phyloP scores from a whole-genome alignment of 2,888 invertebrate species.

The Hypercompe scribonia region DNA sequence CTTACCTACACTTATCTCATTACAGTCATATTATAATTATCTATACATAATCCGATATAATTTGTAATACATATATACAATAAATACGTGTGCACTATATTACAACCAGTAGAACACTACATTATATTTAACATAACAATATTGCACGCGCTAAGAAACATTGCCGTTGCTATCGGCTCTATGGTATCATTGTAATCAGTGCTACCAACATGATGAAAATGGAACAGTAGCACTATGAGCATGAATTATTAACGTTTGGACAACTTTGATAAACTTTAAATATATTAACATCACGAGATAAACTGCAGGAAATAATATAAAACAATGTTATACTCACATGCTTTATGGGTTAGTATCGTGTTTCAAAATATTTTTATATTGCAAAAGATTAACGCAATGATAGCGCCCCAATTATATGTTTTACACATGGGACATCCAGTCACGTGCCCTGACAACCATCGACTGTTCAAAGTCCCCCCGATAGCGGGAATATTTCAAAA shows the following conservation, averaged over 20 bases:
- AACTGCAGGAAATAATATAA: neutral
- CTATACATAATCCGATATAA: neutral
- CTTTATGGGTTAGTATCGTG: neutral
- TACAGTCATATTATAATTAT: neutral
- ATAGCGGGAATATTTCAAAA: conserved; percentile 34
- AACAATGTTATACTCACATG: conserved; percentile 7
- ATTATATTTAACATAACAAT: neutral
- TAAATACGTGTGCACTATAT: conserved; percentile 3
- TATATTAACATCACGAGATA: neutral
- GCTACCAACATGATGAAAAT: conserved; percentile 10
- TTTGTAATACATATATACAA: neutral
- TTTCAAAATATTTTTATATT: neutral
- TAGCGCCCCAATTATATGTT: conserved; percentile 5
- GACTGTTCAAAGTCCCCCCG: conserved; percentile 55
- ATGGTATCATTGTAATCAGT: conserved; percentile 5
- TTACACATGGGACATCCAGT: conserved; percentile 47
- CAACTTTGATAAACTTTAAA: neutral
- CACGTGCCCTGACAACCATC: conserved; percentile 59
- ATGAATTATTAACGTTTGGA: neutral
- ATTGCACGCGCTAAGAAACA: neutral
- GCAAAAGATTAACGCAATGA: neutral
- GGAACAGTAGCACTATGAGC: neutral
- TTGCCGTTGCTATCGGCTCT: conserved; percentile 6
- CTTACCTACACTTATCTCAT: conserved; percentile 8
- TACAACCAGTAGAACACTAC: neutral